phyloP scores from a whole-genome alignment of 2,113 vertebrate species.

The Lonchura striata region DNA sequence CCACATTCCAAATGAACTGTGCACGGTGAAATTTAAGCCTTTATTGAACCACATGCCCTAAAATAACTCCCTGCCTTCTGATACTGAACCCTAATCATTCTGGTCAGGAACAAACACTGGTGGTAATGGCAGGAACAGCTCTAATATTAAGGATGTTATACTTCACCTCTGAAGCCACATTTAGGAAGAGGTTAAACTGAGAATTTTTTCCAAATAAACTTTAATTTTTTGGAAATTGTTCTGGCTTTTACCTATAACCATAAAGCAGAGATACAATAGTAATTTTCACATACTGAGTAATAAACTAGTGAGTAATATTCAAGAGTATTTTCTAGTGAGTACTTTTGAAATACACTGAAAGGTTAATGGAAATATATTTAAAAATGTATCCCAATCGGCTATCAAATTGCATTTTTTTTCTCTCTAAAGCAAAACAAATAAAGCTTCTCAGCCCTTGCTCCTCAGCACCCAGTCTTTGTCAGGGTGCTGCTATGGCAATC shows the following conservation, averaged over 20 bases:
- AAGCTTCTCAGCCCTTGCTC: not conserved
- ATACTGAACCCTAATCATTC: not conserved
- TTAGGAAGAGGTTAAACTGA: not conserved
- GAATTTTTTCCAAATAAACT: not conserved
- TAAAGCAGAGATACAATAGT: accelerated
- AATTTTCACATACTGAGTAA: not conserved
- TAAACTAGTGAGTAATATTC: not conserved
- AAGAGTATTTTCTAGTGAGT: not conserved
- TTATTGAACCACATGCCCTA: not conserved
- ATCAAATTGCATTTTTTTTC: not conserved
- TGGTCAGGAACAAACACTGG: not conserved
- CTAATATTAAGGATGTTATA: not conserved
- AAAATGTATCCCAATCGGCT: not conserved
- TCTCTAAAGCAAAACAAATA: not conserved
- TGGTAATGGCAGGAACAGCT: not conserved
- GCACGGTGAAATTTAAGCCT: not conserved
- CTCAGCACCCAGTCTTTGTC: not conserved
- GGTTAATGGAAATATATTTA: not conserved
- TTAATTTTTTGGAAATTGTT: not conserved
- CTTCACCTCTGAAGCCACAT: not conserved
- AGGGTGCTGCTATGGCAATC: not conserved
- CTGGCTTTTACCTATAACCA: not conserved
- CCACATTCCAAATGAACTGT: not conserved
- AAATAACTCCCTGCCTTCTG: not conserved
- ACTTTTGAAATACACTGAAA: not conserved